A percentile compares a stretch with the other conserved stretches of the same genome.
phyloP scores from a whole-genome alignment of 2,113 vertebrate genomes.

The Cairina moschata region DNA sequence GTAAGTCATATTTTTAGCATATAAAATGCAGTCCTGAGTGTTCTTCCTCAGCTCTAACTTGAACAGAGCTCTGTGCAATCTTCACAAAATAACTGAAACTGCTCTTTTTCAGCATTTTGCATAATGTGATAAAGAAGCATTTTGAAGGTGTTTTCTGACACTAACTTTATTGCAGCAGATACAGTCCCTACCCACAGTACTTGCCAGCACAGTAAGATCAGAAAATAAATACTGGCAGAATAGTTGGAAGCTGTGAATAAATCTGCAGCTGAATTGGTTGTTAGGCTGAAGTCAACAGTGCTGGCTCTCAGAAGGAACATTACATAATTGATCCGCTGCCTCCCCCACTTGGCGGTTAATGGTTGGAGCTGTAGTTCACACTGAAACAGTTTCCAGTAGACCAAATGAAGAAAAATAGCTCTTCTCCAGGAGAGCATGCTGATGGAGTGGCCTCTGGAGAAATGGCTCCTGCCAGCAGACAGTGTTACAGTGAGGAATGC shows the following conservation, averaged over 20 bases:
- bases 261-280: background rate
- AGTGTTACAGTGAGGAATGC: background rate
- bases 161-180: background rate
- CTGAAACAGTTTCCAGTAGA: background rate
- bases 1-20: slow-evolving; percentile 81
- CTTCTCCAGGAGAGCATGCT: background rate
- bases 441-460: background rate
- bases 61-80: background rate
- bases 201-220: background rate
- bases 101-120: background rate
- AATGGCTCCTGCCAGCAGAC: background rate
- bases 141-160: background rate
- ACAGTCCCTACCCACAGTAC: background rate
- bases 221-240: background rate
- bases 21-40: background rate
- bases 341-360: background rate
- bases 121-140: background rate
- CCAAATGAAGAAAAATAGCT: background rate
- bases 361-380: background rate
- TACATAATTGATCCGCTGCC: background rate
- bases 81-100: background rate
- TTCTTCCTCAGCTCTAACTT: background rate
- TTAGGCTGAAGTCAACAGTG: slow-evolving; percentile 4
- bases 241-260: background rate
- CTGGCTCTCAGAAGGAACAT: background rate